Base-by-base conservation (phyloP, 2,888 invertebrate species). In the Embidobia sp. region DNA sequence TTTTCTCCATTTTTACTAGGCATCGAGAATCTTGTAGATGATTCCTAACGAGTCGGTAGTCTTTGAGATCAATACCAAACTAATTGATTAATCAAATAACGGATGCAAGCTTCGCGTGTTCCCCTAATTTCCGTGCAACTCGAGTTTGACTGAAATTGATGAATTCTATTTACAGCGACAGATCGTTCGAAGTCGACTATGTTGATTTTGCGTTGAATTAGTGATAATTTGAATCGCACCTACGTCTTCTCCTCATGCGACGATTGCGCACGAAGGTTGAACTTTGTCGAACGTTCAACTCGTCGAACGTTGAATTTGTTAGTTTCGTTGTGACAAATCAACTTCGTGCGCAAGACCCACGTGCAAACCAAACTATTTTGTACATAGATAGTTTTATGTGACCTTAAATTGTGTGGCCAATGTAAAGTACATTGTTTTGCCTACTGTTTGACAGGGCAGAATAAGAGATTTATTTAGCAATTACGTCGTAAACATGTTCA, bases 351-450 rank as follows among this genome's bases (percentile, higher is more conserved):
- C 37, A 31, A 40, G 46, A 19, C 19, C 48, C 35, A 48, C 42
- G 31, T 19, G 53, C 51, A 33, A 33, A 15, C 37, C 26, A 51
- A 51, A 74, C 33, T 29, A 46, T 75, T 69, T 67, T 69, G 67
- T 75, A 75, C 67, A 63, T 75, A 75, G 48, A 61, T 63, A 69
- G 67, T 67, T 63, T 67, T 33, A 74, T 61, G 59, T 63, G 55
- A 67, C 69, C 42, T 69, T 61, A 10, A 51, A 74, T 74, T 75
- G 35, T 69, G 75, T 75, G 67, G 42, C 67, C 67, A 69, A 75
- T 75, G 75, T 75, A 69, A 66, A 40, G 63, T 37, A 63, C 27
- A 66, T 67, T 75, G 61, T 69, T 61, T 75, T 75, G 75, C 42
- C 48, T 67, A 61, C 61, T 63, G 63, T 75, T 75, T 61, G 40